Percentiles rank a stretch among this genome's conserved stretches.
Conservation (phyloP, 2,797 vertebrate species). For the Pangasius larnaudii region DNA sequence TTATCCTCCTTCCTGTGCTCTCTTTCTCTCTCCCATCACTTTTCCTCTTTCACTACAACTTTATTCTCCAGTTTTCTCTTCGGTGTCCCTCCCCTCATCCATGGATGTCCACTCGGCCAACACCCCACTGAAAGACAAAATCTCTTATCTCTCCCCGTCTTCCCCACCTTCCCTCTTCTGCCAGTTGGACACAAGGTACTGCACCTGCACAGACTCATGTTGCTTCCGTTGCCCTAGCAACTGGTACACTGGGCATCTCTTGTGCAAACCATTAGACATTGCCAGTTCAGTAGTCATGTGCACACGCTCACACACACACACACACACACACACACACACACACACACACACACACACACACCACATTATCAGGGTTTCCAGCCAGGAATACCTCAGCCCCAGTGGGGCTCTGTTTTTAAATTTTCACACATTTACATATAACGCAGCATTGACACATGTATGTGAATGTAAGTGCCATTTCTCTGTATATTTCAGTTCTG, state of each 20-base stretch:
- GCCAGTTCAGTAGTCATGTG: conserved; percentile 61
- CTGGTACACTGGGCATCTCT: conserved; percentile 71
- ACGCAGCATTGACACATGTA: background rate
- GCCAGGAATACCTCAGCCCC: background rate
- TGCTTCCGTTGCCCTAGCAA: conserved; percentile 79
- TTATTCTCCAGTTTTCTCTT: conserved; percentile 13
- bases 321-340: conserved; percentile 49
- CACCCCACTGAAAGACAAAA: background rate
- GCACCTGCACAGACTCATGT: conserved; percentile 78
- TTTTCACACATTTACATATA: background rate
- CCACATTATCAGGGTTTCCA: conserved; percentile 68
- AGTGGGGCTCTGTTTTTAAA: background rate
- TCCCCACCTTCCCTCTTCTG: conserved; percentile 45
- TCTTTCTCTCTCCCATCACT: background rate
- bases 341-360: conserved; percentile 51
- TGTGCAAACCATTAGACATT: conserved; percentile 73
- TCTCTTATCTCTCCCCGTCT: conserved; percentile 4
- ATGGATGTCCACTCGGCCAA: background rate
- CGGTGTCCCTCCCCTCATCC: conserved; percentile 14
- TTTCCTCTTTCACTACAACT: background rate
- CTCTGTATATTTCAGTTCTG: background rate
- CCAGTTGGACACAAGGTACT: conserved; percentile 72
- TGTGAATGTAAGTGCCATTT: background rate
- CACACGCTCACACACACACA: conserved; percentile 1
- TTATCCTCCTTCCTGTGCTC: background rate